Conservation (phyloP, 2,888 invertebrate genomes). For the Idaea aversata region DNA sequence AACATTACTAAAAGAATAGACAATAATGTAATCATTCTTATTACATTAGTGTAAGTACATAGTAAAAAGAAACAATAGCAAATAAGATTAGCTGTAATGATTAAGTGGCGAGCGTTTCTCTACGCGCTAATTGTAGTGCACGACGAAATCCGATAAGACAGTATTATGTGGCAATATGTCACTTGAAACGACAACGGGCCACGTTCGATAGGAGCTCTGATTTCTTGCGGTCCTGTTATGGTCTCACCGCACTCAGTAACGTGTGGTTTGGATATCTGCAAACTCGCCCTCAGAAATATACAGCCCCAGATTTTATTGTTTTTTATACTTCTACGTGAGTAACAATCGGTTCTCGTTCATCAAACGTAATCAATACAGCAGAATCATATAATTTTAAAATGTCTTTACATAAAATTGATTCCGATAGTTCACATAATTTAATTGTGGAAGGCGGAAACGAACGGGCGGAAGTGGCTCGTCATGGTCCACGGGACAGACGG, state of each 20-base stretch:
- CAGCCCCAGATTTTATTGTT: conserved; percentile 15
- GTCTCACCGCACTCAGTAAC: conserved; percentile 28
- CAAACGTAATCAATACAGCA: not conserved
- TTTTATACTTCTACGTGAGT: conserved; percentile 1
- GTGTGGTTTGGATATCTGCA: conserved; percentile 46
- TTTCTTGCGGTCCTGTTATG: conserved; percentile 59
- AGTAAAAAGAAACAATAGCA: conserved; percentile 18
- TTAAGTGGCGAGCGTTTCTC: conserved; percentile 45
- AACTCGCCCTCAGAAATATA: conserved; percentile 35
- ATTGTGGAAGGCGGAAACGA: conserved; percentile 72
- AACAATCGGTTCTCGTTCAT: not conserved
- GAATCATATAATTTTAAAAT: conserved; percentile 8
- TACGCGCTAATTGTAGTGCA: conserved; percentile 63
- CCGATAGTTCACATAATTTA: conserved; percentile 65
- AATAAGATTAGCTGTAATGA: conserved; percentile 25
- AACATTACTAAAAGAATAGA: conserved; percentile 5
- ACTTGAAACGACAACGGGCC: conserved; percentile 53
- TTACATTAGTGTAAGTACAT: not conserved
- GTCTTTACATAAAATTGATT: conserved; percentile 33
- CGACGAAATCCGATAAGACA: conserved; percentile 57
- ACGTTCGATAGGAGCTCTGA: conserved; percentile 41
- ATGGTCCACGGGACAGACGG: conserved; percentile 57
- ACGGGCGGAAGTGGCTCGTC: conserved; percentile 71
- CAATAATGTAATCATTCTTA: not conserved
- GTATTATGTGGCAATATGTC: conserved; percentile 66